These are phyloP conservation scores for Aurelia sp. DNA, from an alignment of 30 jellyfish, hydroid and myxozoan species.

Conservation along the genomic window DNA sequence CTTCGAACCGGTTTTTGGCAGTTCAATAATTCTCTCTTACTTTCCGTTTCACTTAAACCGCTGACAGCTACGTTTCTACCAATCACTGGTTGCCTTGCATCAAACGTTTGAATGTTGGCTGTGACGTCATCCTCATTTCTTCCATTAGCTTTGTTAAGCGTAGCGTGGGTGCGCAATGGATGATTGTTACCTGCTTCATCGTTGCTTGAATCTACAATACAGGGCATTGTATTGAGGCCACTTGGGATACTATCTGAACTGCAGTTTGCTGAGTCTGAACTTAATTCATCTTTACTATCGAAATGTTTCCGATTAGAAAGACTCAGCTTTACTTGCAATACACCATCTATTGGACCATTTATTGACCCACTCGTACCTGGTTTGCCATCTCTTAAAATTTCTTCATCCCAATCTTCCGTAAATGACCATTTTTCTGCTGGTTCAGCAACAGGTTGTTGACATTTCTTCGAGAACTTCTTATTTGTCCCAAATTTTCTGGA, in stretches of 20 bases:
- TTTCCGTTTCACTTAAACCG: slow-evolving; percentile 3
- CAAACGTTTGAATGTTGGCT: neutral
- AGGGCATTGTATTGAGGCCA: neutral
- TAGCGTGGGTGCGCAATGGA: no score
- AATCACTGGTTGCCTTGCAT: neutral
- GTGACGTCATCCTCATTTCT: neutral
- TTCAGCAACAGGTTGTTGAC: neutral
- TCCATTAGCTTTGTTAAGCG: neutral
- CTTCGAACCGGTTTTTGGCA: neutral
- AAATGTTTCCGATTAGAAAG: no score
- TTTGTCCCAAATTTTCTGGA: neutral
- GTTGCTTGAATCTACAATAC: neutral
- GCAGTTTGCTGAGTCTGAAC: slow-evolving; percentile 1
- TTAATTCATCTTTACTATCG: neutral
- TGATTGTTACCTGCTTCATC: neutral
- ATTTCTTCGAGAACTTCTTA: neutral
- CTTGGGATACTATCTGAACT: slow-evolving; percentile 1
- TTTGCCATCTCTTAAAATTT: neutral
- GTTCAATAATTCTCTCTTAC: neutral
- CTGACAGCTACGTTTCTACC: slow-evolving; percentile 21
- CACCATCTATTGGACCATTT: neutral
- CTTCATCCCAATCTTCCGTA: slow-evolving; percentile 64
- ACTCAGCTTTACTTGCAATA: no score
- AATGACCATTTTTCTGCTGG: neutral
- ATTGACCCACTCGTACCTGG: neutral